Evolutionary conservation across 2,888 invertebrate genomes (phyloP).

Genomic region (Drosophila austrosaltans): DNA sequence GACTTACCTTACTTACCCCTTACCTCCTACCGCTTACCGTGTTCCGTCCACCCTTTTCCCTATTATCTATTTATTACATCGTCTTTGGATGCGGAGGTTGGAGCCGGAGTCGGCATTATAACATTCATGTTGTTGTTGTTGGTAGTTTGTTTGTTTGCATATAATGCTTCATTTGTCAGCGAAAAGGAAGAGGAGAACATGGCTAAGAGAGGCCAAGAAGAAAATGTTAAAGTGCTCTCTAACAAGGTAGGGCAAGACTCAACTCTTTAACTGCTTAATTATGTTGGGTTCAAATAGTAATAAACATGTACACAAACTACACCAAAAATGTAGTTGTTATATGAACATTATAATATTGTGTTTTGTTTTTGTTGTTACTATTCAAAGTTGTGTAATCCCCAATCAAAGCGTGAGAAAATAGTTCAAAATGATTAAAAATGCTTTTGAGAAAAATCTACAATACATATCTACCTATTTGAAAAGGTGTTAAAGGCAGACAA

Average conservation of each 20-base stretch:
- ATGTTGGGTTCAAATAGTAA: conserved; percentile 48
- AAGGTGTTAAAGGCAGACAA: conserved; percentile 63
- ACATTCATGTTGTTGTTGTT: conserved; percentile 46
- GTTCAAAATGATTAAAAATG: conserved; percentile 16
- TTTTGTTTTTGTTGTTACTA: conserved; percentile 57
- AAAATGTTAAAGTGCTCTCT: conserved; percentile 21
- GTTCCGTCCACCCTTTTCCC: background rate
- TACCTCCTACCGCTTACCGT: conserved; percentile 19
- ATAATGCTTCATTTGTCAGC: conserved; percentile 70
- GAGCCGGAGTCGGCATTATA: conserved; percentile 57
- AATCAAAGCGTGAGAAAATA: conserved; percentile 64
- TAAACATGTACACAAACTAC: conserved; percentile 55
- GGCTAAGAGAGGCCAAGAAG: conserved; percentile 18
- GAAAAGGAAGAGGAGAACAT: background rate
- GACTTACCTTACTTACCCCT: background rate
- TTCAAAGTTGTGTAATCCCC: conserved; percentile 45
- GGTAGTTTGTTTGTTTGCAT: conserved; percentile 72
- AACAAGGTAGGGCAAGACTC: conserved; percentile 35
- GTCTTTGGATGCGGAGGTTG: conserved; percentile 29
- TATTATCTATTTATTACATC: conserved; percentile 41
- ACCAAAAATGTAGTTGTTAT: conserved; percentile 74
- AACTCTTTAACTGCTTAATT: conserved; percentile 49
- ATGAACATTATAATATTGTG: conserved; percentile 40
- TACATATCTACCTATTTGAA: conserved; percentile 18
- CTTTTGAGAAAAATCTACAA: conserved; percentile 4